Evolutionary conservation across 2,797 vertebrate genomes (phyloP), one percentile per base, ranked within the genome.

Genomic region (Molossus alvarezi): DNA sequence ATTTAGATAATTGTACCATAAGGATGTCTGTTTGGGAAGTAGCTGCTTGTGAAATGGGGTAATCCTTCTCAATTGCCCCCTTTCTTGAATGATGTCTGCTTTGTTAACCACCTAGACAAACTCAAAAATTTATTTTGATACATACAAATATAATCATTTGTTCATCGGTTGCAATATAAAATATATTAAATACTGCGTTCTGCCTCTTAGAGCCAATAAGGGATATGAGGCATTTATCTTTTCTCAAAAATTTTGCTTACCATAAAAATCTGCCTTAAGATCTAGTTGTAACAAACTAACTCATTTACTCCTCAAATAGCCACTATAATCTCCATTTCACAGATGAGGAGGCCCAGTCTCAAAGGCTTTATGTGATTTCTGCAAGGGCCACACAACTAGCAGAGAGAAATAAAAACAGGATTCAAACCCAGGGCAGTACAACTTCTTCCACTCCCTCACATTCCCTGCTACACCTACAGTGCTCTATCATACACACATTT

Each of bases 221-320:
- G 53, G 45, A 65, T 81, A 77, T 14, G n/a, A 82, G 77, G 20
- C 48, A 88, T 77, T 75, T 96, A 48, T 33, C 62, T 88, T 90
- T 73, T 90, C 67, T 77, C 65, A 67, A 51, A 76, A 73, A 48
- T 12, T 25, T 67, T 85, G 86, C 91, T 85, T 45, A 86, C 21
- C 29, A 85, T 75, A 58, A 96, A 97, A 92, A 86, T 86, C 53
- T 92, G 58, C 25, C 23, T 81, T 65, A 58, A 55, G 65, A 65
- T 87, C 82, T 85, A 29, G 79, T 71, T 73, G 11, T 65, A 76
- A 41, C 48, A 86, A 85, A 88, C 9, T 88, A 91, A 81, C 64
- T 84, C 48, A 77, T 65, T 94, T 88, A 80, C 91, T 81, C 21
- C 45, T 93, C 75, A 94, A 33, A 55, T 51, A 95, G 23, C 15